These are phyloP conservation scores for Vulpes vulpes DNA, from an alignment of 2,113 vertebrate genomes.

Conservation along the genomic window DNA sequence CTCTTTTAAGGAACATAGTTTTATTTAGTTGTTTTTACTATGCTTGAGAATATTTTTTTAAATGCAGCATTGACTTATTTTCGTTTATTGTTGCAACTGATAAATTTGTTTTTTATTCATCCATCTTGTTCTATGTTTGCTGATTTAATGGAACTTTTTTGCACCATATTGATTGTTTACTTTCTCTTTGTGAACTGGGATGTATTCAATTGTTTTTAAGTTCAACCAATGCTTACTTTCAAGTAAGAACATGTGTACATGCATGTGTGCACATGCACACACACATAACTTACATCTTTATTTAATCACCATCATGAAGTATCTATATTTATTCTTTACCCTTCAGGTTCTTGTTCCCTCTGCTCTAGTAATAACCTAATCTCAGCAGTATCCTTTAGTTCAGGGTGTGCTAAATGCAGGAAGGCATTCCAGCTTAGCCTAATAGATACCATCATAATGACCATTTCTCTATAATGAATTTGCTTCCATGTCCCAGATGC, in stretches of 20 bases:
- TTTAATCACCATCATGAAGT: neutral
- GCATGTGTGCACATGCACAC: neutral
- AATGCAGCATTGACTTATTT: neutral
- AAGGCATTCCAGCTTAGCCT: neutral
- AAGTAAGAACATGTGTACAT: neutral
- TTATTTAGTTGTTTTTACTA: neutral
- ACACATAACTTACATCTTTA: neutral
- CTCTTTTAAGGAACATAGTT: neutral
- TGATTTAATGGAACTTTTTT: neutral
- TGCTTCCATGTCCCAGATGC: neutral
- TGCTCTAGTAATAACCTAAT: neutral
- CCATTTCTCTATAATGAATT: constrained; percentile 38
- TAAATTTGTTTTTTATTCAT: neutral
- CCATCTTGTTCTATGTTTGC: neutral
- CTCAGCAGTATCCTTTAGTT: neutral
- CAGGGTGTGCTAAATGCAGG: neutral
- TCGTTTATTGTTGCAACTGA: neutral
- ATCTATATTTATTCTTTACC: neutral
- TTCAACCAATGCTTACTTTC: neutral
- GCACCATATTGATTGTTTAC: neutral
- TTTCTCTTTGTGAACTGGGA: neutral
- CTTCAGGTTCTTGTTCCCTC: neutral
- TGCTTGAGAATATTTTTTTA: neutral
- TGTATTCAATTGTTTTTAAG: constrained; percentile 26
- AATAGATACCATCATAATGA: constrained; percentile 8